phyloP scores from a whole-genome alignment of 2,888 invertebrate species.

The Toxonevra muliebris region DNA sequence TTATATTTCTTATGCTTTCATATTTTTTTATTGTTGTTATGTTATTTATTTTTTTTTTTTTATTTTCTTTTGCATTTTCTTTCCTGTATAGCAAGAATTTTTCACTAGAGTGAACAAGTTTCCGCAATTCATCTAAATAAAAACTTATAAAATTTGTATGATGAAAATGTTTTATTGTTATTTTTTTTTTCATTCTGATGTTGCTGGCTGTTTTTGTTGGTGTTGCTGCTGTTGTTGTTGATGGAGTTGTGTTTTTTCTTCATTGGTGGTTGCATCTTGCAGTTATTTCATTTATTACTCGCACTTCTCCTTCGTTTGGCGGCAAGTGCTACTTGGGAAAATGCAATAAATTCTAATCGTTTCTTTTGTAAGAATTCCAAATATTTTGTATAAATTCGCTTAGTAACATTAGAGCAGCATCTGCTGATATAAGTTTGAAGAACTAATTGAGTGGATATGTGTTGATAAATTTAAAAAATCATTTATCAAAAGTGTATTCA shows the following conservation, averaged over 20 bases:
- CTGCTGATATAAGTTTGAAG: too few species aligned
- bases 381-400: too few species aligned
- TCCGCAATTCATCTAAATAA: slow-evolving; percentile 36
- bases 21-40: too few species aligned
- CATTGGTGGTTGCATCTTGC: background rate
- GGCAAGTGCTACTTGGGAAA: background rate
- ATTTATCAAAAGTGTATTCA: too few species aligned
- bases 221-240: too few species aligned
- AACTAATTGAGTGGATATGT: too few species aligned
- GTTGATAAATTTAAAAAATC: too few species aligned
- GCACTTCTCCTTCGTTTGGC: background rate
- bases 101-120: slow-evolving; percentile 20
- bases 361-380: too few species aligned
- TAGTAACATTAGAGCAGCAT: too few species aligned
- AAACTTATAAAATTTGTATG: slow-evolving; percentile 38
- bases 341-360: background rate
- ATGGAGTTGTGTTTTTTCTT: too few species aligned
- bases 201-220: background rate
- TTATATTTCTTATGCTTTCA: too few species aligned
- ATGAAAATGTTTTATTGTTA: slow-evolving; percentile 27
- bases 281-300: background rate
- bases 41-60: background rate
- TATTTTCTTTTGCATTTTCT: background rate
- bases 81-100: slow-evolving; percentile 9
- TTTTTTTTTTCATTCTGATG: slow-evolving; percentile 5